Percentiles rank a stretch among this genome's conserved stretches.
phyloP scores from a whole-genome alignment of 2,797 vertebrate genomes.

The Onychomys torridus region DNA sequence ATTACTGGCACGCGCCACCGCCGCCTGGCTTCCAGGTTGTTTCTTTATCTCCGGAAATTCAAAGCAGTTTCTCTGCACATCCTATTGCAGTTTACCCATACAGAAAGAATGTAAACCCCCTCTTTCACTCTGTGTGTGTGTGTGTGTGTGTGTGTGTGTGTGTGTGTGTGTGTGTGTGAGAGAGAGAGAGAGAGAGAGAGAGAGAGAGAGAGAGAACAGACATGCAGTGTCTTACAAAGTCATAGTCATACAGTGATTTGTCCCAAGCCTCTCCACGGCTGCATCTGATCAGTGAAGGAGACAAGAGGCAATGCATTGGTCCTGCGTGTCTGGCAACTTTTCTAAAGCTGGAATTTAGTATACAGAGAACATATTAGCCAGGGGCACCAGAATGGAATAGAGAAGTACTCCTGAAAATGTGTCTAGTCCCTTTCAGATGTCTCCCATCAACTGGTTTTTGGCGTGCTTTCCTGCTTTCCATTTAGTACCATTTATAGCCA shows the following conservation, averaged over 20 bases:
- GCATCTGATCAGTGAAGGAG: slow-evolving; percentile 64
- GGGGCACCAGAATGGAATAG: slow-evolving; percentile 58
- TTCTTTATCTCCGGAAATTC: background rate
- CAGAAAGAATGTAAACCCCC: background rate
- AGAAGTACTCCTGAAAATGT: slow-evolving; percentile 76
- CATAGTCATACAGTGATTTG: background rate
- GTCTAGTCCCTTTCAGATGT: slow-evolving; percentile 78
- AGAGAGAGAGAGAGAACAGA: background rate
- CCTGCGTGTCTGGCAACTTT: slow-evolving; percentile 62
- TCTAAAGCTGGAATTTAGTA: slow-evolving; percentile 59
- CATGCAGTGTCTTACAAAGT: background rate
- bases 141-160: background rate
- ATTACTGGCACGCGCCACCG: too few relatives aligned
- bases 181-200: background rate
- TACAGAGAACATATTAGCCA: slow-evolving; percentile 62
- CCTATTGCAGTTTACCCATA: background rate
- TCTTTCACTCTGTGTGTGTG: background rate
- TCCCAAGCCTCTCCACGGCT: background rate
- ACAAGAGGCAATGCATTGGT: slow-evolving; percentile 18
- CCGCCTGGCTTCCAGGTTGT: background rate
- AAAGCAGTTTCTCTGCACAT: background rate
- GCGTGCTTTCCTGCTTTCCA: slow-evolving; percentile 74
- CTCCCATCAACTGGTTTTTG: slow-evolving; percentile 53
- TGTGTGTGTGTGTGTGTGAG: background rate
- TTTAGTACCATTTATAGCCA: slow-evolving; percentile 72